Conservation (phyloP, 2,888 invertebrate genomes). For the Drosophila mayaguana region DNA sequence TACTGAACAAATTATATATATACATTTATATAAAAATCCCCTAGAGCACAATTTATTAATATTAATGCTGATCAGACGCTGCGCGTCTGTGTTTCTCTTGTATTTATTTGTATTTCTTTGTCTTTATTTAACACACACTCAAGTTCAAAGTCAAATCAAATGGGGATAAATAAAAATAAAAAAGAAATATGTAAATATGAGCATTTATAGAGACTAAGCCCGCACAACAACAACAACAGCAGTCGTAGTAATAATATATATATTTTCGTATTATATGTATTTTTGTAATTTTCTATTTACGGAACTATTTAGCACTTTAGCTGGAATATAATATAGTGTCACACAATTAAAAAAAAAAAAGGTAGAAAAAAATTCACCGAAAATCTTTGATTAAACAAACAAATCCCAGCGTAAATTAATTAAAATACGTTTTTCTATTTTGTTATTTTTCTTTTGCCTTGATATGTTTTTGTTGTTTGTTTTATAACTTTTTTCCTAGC, state of each 20-base stretch:
- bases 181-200: constrained; percentile 41
- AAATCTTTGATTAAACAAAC: constrained; percentile 16
- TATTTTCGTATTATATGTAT: constrained; percentile 12
- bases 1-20: no score
- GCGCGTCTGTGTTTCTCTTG: constrained; percentile 3
- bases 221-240: constrained; percentile 20
- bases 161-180: not conserved
- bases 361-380: constrained; percentile 22
- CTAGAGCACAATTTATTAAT: constrained; percentile 11
- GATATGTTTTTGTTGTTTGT: constrained; percentile 8
- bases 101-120: no score
- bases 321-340: constrained; percentile 60
- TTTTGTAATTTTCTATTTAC: constrained; percentile 15
- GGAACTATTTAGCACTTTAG: constrained; percentile 48
- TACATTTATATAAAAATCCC: not conserved
- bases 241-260: constrained; percentile 7
- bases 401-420: constrained; percentile 13
- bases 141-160: constrained; percentile 11
- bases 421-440: constrained; percentile 10
- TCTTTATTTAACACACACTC: constrained; percentile 8
- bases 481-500: constrained; percentile 17
- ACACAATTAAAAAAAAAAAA: constrained; percentile 51
- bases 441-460: constrained; percentile 15
- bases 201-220: constrained; percentile 13
- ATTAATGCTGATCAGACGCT: constrained; percentile 41